phyloP scores from a whole-genome alignment of 35 echinoderm and acorn worm genomes.

The Heliocidaris erythrogramma region DNA sequence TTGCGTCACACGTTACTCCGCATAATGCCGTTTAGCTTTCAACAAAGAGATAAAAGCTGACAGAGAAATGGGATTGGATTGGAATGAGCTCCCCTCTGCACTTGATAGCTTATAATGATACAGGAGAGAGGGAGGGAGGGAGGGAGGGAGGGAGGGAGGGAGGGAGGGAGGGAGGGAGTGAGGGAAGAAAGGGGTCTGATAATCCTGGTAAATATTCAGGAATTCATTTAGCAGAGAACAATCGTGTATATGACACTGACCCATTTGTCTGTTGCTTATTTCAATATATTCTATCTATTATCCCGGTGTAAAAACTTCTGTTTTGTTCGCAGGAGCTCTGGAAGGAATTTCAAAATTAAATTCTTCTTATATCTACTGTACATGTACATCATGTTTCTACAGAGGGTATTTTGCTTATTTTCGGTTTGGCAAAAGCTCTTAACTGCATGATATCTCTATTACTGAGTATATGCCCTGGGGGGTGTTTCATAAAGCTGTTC shows the following conservation, averaged over 20 bases:
- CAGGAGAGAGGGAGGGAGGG: background rate
- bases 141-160: no score
- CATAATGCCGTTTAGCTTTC: slow-evolving; percentile 10
- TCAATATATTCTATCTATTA: background rate
- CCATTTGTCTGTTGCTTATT: background rate
- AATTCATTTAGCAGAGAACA: background rate
- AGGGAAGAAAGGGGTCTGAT: background rate
- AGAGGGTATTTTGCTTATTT: no score
- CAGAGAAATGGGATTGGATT: slow-evolving; percentile 11
- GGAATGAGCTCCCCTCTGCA: background rate
- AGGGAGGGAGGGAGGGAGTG: no score
- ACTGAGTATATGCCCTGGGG: no score
- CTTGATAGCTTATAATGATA: slow-evolving; percentile 13
- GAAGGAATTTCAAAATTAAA: background rate
- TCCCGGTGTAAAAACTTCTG: background rate
- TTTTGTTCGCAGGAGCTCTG: background rate
- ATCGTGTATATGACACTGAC: background rate
- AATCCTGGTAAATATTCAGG: background rate
- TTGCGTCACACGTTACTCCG: background rate
- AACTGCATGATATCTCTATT: no score
- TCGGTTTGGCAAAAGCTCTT: no score
- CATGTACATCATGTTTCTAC: background rate
- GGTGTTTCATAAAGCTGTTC: no score
- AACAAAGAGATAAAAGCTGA: slow-evolving; percentile 2
- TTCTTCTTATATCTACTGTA: background rate